These are phyloP conservation scores for Meda fulgida DNA, from an alignment of 2,797 vertebrate genomes.

Conservation along the genomic window DNA sequence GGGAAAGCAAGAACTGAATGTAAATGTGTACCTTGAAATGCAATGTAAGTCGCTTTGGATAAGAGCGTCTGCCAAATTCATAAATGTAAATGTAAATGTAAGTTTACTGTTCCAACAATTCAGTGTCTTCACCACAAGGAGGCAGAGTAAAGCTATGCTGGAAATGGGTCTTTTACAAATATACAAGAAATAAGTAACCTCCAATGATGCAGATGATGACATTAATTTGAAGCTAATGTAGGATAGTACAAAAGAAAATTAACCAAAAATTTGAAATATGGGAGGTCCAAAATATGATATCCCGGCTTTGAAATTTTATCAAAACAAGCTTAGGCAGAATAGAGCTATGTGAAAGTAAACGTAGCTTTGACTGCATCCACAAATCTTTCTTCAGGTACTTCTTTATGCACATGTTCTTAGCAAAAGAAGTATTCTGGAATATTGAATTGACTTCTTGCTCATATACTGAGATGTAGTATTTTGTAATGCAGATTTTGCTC, in stretches of 20 bases:
- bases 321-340: background rate
- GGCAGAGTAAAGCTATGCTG: conserved; percentile 5
- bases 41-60: too few relatives aligned
- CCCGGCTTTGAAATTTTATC: background rate
- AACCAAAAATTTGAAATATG: background rate
- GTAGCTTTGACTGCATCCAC: background rate
- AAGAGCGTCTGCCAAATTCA: too few relatives aligned
- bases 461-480: background rate
- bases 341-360: background rate
- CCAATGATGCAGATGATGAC: background rate
- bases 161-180: background rate
- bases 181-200: background rate
- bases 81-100: background rate
- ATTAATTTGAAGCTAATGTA: background rate
- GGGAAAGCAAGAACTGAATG: too few relatives aligned
- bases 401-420: background rate
- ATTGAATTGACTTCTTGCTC: background rate
- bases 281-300: background rate
- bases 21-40: too few relatives aligned
- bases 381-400: background rate
- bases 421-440: background rate
- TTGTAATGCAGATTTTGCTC: background rate
- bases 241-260: background rate
- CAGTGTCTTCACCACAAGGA: conserved; percentile 8
- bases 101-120: background rate